Evolutionary conservation across 2,113 vertebrate genomes (phyloP).

Genomic region (Saimiri boliviensis): DNA sequence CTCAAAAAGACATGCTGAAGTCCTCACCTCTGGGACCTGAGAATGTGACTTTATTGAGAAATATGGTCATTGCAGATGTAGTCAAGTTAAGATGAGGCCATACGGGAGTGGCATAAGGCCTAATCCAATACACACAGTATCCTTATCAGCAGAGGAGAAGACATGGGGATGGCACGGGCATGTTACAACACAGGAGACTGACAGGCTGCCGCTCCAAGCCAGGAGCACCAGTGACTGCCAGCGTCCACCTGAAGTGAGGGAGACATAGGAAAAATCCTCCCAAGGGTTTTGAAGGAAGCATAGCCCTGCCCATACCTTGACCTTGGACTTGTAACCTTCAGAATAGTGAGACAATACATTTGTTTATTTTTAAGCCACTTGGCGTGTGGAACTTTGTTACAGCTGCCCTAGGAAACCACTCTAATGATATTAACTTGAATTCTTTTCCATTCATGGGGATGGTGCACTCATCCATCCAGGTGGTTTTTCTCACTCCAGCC

Average conservation of each 20-base stretch:
- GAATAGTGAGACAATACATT: not conserved
- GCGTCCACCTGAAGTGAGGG: not conserved
- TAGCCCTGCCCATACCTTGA: not conserved
- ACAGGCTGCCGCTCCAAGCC: not conserved
- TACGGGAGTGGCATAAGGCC: not conserved
- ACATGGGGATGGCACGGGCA: not conserved
- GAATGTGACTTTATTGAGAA: not conserved
- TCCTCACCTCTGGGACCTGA: not conserved
- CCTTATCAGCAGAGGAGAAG: not conserved
- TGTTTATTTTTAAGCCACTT: not conserved
- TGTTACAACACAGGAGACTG: rapidly evolving
- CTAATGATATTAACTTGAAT: not conserved
- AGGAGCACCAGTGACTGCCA: not conserved
- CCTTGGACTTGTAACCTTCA: not conserved
- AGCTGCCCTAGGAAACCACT: not conserved
- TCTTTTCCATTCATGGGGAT: not conserved
- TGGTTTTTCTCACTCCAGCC: not conserved
- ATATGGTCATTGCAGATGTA: not conserved
- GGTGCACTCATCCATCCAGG: not conserved
- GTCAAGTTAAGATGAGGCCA: not conserved
- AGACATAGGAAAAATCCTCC: not conserved
- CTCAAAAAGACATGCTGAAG: not conserved
- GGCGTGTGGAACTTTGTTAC: not conserved
- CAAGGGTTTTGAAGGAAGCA: not conserved
- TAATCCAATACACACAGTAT: not conserved